These are phyloP conservation scores for Salarias fasciatus DNA, from an alignment of 2,797 vertebrate species.

Conservation along the genomic window DNA sequence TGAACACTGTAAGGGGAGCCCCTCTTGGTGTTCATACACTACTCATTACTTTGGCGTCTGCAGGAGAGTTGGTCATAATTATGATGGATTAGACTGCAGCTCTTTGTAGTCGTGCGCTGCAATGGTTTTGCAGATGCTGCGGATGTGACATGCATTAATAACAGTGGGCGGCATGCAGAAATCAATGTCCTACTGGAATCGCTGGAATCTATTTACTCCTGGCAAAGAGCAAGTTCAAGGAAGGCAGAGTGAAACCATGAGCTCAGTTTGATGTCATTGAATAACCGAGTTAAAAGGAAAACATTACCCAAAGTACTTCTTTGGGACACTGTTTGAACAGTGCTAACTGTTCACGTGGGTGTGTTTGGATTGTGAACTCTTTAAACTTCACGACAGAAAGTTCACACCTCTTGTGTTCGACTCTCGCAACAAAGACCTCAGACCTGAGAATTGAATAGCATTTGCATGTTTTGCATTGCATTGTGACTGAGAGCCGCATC, in stretches of 20 bases:
- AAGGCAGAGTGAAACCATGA: constrained; percentile 14
- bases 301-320: no score
- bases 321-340: no score
- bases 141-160: constrained; percentile 88
- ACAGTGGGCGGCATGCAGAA: constrained; percentile 76
- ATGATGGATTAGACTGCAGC: constrained; percentile 91
- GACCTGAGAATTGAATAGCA: constrained; percentile 9
- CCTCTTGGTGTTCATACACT: constrained; percentile 34
- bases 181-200: constrained; percentile 62
- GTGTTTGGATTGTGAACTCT: no score
- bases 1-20: background rate
- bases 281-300: no score
- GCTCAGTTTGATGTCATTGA: background rate
- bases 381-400: background rate
- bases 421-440: constrained; percentile 15
- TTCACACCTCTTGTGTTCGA: background rate
- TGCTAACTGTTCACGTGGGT: no score
- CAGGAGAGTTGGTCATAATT: constrained; percentile 87
- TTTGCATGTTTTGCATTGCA: constrained; percentile 53
- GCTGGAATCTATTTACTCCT: constrained; percentile 55
- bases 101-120: constrained; percentile 80
- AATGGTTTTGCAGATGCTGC: constrained; percentile 90
- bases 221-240: constrained; percentile 13
- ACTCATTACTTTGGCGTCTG: constrained; percentile 77
- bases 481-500: constrained; percentile 35